Evolutionary conservation across 2,113 vertebrate species (phyloP).

Genomic region (Gadus chalcogrammus): DNA sequence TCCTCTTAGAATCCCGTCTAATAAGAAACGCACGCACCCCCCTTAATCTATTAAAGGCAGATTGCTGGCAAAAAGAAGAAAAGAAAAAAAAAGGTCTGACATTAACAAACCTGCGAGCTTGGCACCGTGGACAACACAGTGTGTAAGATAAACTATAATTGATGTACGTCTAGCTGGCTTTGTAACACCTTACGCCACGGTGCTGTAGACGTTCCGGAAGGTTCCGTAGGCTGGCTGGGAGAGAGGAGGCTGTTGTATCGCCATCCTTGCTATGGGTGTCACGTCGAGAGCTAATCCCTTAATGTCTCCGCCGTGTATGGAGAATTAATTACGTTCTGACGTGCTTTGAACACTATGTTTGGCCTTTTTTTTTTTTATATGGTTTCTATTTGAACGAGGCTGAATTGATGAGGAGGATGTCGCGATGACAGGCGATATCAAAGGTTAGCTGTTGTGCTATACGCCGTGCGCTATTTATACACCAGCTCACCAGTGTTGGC

Average conservation of each 20-base stretch:
- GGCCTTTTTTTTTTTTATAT: too few species aligned
- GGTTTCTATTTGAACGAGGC: conserved; percentile 1
- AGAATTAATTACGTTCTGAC: conserved; percentile 63
- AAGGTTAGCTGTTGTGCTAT: conserved; percentile 46
- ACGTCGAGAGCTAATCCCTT: conserved; percentile 36
- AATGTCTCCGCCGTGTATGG: conserved; percentile 35
- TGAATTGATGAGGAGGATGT: conserved; percentile 56
- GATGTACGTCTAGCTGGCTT: background rate
- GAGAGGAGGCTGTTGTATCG: background rate
- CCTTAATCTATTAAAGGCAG: too few species aligned
- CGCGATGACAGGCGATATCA: conserved; percentile 46
- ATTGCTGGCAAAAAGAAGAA: too few species aligned
- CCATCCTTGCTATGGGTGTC: conserved; percentile 25
- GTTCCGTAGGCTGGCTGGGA: background rate
- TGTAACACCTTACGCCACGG: conserved; percentile 14
- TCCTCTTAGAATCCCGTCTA: too few species aligned
- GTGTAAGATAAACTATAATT: too few species aligned
- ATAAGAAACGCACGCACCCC: too few species aligned
- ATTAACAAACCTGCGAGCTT: too few species aligned
- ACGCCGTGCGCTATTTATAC: background rate
- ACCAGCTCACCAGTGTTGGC: conserved; percentile 24
- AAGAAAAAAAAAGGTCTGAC: too few species aligned
- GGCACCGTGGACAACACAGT: too few species aligned
- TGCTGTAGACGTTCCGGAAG: conserved; percentile 30
- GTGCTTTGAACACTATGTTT: conserved; percentile 50